A percentile compares a stretch with the other conserved stretches of the same genome.
These are phyloP conservation scores for Hirtodrosophila duncani DNA, from an alignment of 2,888 invertebrate species.

Conservation along the genomic window DNA sequence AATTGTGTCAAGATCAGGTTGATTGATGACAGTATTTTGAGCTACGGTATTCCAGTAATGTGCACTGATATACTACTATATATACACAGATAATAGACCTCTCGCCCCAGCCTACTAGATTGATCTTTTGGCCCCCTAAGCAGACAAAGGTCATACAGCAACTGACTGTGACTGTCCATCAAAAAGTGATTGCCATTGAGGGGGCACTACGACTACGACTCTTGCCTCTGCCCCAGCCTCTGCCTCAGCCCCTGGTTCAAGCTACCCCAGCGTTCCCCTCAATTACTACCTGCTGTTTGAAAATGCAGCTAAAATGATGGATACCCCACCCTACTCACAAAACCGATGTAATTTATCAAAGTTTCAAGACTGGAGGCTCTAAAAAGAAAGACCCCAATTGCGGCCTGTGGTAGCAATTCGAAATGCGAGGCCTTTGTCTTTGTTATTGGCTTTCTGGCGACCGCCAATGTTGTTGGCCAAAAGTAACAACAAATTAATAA, in stretches of 20 bases:
- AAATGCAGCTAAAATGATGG: slow-evolving; percentile 63
- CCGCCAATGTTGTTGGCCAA: slow-evolving; percentile 29
- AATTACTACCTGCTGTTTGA: slow-evolving; percentile 61
- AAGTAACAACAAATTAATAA: slow-evolving; percentile 68
- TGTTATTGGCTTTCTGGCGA: slow-evolving; percentile 16
- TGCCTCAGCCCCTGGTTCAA: slow-evolving; percentile 14
- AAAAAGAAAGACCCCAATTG: slow-evolving; percentile 51
- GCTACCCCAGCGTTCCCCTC: slow-evolving; percentile 4
- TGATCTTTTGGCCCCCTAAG: slow-evolving; percentile 54
- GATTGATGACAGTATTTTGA: slow-evolving; percentile 57
- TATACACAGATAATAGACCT: slow-evolving; percentile 18
- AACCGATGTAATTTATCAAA: slow-evolving; percentile 61
- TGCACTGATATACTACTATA: slow-evolving; percentile 19
- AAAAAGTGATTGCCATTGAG: slow-evolving; percentile 33
- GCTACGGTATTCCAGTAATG: slow-evolving; percentile 25
- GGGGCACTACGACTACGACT: slow-evolving; percentile 9
- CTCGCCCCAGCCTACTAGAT: slow-evolving; percentile 38
- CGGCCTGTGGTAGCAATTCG: slow-evolving; percentile 10
- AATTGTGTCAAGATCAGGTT: slow-evolving; percentile 56
- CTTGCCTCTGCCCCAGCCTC: slow-evolving; percentile 44
- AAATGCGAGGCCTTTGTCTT: slow-evolving; percentile 45
- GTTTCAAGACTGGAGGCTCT: slow-evolving; percentile 18
- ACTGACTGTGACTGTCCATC: slow-evolving; percentile 45
- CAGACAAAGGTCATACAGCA: slow-evolving; percentile 17
- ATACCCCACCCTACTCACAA: slow-evolving; percentile 54